Percentiles rank a stretch among this genome's conserved stretches.
Conservation (phyloP, 2,113 vertebrate species). For the Pygoscelis antarcticus region DNA sequence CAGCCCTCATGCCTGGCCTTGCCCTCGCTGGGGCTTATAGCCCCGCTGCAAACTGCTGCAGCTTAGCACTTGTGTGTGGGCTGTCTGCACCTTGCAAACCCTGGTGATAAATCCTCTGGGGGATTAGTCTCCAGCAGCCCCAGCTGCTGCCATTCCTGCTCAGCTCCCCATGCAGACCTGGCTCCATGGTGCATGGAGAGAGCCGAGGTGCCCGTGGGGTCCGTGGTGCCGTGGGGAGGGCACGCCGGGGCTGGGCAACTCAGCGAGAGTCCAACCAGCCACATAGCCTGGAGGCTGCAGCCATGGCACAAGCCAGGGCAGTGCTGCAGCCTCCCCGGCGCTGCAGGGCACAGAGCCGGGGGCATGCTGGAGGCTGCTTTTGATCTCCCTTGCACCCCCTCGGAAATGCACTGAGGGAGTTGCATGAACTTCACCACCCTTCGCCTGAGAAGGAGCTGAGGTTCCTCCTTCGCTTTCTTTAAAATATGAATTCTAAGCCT, state of each 20-base stretch:
- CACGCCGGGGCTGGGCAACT: accelerated
- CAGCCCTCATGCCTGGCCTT: accelerated
- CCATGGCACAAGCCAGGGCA: background rate
- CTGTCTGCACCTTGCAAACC: background rate
- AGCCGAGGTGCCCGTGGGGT: accelerated
- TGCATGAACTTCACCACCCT: background rate
- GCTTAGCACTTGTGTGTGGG: accelerated
- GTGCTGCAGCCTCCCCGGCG: accelerated
- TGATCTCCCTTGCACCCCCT: background rate
- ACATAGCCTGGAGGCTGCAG: background rate
- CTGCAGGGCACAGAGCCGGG: background rate
- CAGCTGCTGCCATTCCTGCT: background rate
- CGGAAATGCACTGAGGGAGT: background rate
- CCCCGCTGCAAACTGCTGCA: background rate
- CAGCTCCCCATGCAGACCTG: background rate
- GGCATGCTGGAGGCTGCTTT: background rate
- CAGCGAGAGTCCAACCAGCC: background rate
- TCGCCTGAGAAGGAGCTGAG: background rate
- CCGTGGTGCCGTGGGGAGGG: accelerated
- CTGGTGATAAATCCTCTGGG: background rate
- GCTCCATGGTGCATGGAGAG: accelerated
- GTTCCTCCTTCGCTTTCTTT: background rate
- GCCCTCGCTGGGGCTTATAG: background rate
- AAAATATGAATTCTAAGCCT: background rate
- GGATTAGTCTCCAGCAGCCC: background rate